Percentiles rank a stretch among this genome's conserved stretches.
Conservation (phyloP, 2,888 invertebrate species). For the Andrena camellia region DNA sequence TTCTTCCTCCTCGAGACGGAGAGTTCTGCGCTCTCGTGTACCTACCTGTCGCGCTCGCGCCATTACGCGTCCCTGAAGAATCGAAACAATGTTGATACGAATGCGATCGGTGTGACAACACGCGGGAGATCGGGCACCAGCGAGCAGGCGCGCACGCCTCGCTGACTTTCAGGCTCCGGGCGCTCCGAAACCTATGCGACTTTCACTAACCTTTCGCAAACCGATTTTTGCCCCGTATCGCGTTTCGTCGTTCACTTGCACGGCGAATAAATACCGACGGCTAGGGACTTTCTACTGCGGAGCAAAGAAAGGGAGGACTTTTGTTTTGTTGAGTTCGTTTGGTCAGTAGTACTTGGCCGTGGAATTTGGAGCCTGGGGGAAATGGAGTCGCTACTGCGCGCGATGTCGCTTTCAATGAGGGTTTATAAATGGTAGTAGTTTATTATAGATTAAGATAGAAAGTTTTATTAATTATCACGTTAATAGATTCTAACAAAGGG, state of each 20-base stretch:
- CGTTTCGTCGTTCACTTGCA: slow-evolving; percentile 9
- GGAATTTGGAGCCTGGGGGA: no score
- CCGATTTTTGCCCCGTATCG: slow-evolving; percentile 26
- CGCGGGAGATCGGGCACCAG: not conserved
- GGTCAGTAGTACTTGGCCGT: no score
- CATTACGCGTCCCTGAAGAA: slow-evolving; percentile 8
- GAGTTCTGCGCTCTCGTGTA: slow-evolving; percentile 21
- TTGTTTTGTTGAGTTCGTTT: not conserved
- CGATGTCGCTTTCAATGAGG: no score
- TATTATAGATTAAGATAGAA: no score
- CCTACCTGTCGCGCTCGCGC: slow-evolving; percentile 18
- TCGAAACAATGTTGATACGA: not conserved
- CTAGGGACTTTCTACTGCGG: slow-evolving; percentile 5
- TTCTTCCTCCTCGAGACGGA: not conserved
- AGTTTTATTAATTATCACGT: no score
- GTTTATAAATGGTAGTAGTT: no score
- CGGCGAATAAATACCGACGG: slow-evolving; percentile 1
- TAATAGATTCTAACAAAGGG: no score
- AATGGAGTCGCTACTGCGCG: no score
- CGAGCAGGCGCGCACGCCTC: not conserved
- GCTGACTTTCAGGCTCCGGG: slow-evolving; percentile 15
- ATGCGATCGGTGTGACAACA: slow-evolving; percentile 15
- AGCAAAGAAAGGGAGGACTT: not conserved
- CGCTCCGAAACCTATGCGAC: slow-evolving; percentile 19
- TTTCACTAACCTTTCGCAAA: slow-evolving; percentile 38